Evolutionary conservation across 2,113 vertebrate species (phyloP).

Genomic region (Mystacornis crossleyi): DNA sequence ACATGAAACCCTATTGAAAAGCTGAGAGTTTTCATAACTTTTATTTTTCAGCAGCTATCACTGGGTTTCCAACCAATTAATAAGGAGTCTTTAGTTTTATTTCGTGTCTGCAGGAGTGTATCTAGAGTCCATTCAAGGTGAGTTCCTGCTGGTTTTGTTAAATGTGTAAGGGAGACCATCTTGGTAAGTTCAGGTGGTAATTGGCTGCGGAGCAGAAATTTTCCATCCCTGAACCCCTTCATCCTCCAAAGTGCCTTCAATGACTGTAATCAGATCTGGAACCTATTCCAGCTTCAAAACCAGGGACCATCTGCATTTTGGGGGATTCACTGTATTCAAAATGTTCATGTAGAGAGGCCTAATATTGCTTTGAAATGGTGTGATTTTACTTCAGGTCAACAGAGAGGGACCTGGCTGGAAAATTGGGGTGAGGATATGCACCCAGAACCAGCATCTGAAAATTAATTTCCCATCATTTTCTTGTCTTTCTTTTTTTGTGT

Average conservation of each 20-base stretch:
- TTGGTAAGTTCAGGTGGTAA: constrained; percentile 45
- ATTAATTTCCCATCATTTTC: not conserved
- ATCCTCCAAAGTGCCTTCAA: not conserved
- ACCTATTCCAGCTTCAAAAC: constrained; percentile 1
- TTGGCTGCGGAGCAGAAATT: constrained; percentile 24
- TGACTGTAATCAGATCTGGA: not conserved
- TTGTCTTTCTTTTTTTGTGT: not conserved
- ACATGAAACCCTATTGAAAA: constrained; percentile 65
- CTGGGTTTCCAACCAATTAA: constrained; percentile 50
- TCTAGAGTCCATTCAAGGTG: constrained; percentile 48
- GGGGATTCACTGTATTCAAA: not conserved
- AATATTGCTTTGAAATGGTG: not conserved
- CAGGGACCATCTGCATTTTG: not conserved
- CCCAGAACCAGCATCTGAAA: not conserved
- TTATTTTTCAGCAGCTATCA: constrained; percentile 46
- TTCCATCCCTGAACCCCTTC: not conserved
- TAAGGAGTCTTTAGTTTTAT: constrained; percentile 67
- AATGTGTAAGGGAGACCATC: not conserved
- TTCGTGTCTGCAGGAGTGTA: constrained; percentile 47
- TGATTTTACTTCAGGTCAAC: not conserved
- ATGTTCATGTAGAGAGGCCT: not conserved
- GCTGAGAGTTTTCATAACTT: constrained; percentile 44
- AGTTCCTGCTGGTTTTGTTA: constrained; percentile 62
- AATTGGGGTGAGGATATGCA: not conserved
- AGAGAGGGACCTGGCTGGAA: not conserved